A percentile compares a stretch with the other conserved stretches of the same genome.
Conservation (phyloP, 2,113 vertebrate genomes). For the Cichladusa arquata region DNA sequence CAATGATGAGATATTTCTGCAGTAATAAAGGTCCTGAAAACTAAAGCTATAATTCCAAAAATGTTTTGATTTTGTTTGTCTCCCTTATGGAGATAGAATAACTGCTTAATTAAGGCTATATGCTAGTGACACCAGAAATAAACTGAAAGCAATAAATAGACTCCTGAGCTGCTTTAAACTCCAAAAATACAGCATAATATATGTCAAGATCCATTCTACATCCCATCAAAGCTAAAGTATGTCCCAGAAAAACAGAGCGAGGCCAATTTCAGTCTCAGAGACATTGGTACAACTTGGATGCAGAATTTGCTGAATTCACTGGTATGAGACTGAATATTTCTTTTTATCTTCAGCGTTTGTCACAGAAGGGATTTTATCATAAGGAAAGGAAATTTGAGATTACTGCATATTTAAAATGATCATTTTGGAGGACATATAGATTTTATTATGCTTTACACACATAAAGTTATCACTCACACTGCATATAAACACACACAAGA, state of each 20-base stretch:
- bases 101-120: background rate
- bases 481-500: background rate
- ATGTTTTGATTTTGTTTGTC: background rate
- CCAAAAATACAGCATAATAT: background rate
- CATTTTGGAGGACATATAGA: background rate
- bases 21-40: background rate
- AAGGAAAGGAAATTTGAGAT: background rate
- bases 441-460: background rate
- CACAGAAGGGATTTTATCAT: background rate
- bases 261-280: background rate
- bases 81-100: background rate
- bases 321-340: background rate
- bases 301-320: background rate
- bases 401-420: background rate
- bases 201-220: background rate
- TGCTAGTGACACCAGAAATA: background rate
- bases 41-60: background rate
- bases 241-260: background rate
- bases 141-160: background rate
- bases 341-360: background rate
- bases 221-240: conserved; percentile 1
- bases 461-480: background rate
- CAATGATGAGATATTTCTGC: background rate
- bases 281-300: background rate
- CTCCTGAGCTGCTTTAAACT: background rate